Evolutionary conservation across 2,797 vertebrate genomes (phyloP).

Genomic region (Nannoperca obscura): DNA sequence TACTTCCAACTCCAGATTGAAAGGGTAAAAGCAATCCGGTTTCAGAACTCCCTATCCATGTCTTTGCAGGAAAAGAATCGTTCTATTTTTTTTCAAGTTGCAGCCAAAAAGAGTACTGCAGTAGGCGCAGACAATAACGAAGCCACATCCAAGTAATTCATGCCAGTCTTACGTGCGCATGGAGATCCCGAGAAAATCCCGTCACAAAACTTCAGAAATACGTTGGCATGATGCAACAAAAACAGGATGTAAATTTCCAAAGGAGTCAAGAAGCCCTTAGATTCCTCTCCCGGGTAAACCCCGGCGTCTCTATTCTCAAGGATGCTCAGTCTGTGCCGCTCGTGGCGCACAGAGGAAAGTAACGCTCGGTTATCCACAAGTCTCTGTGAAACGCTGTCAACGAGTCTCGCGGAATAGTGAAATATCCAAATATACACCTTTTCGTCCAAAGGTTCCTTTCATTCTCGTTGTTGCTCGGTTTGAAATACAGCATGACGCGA

Average conservation of each 20-base stretch:
- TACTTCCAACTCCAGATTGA: constrained; percentile 70
- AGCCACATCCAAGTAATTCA: constrained; percentile 78
- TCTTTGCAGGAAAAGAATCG: constrained; percentile 41
- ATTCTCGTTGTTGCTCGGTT: constrained; percentile 52
- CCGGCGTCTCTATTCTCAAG: constrained; percentile 37
- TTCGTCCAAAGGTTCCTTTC: constrained; percentile 46
- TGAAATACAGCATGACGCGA: constrained; percentile 64
- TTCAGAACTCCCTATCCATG: constrained; percentile 60
- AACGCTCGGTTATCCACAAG: constrained; percentile 59
- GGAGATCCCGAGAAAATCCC: constrained; percentile 58
- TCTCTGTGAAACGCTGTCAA: constrained; percentile 47
- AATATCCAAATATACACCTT: constrained; percentile 63
- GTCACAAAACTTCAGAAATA: constrained; percentile 53
- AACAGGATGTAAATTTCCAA: constrained; percentile 51
- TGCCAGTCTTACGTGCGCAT: constrained; percentile 60
- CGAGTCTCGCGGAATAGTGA: constrained; percentile 21
- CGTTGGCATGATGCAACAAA: constrained; percentile 52
- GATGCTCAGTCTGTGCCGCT: constrained; percentile 69
- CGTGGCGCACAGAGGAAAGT: constrained; percentile 70
- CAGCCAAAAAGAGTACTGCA: constrained; percentile 73
- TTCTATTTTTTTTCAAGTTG: constrained; percentile 62
- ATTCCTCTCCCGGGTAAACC: constrained; percentile 48
- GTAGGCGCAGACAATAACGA: constrained; percentile 60
- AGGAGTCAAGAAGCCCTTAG: constrained; percentile 41
- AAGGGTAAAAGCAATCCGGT: constrained; percentile 24